These are phyloP conservation scores for Dasypolia templi DNA, from an alignment of 2,888 invertebrate genomes.

Conservation along the genomic window DNA sequence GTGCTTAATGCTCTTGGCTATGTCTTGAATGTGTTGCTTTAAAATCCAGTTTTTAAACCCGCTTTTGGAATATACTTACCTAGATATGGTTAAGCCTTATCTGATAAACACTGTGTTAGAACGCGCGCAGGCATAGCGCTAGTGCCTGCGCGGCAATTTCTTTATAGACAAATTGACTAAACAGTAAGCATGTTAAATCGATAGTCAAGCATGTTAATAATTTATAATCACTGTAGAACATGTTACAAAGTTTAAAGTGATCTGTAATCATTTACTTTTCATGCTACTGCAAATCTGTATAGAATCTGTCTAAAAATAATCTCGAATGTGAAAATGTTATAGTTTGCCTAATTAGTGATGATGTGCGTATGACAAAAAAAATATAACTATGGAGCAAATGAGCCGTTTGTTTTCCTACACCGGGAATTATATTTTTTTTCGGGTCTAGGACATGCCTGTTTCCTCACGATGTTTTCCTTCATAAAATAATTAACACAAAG, in stretches of 20 bases:
- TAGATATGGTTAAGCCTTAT: background rate
- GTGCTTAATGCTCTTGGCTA: slow-evolving; percentile 33
- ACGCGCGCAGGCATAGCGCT: slow-evolving; percentile 12
- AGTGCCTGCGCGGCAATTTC: slow-evolving; percentile 9
- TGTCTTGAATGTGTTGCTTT: slow-evolving; percentile 27
- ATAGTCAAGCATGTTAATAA: slow-evolving; percentile 31
- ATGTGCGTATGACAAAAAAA: slow-evolving; percentile 63
- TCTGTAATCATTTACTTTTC: slow-evolving; percentile 41
- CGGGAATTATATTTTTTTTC: no score
- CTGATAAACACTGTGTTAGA: slow-evolving; percentile 11
- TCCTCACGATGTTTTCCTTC: no score
- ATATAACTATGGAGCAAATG: slow-evolving; percentile 62
- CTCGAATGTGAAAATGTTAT: slow-evolving; percentile 46
- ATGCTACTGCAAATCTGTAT: slow-evolving; percentile 39
- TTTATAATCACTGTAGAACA: slow-evolving; percentile 31
- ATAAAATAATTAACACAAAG: no score
- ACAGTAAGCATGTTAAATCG: slow-evolving; percentile 34
- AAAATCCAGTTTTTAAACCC: slow-evolving; percentile 2
- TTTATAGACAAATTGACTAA: slow-evolving; percentile 21
- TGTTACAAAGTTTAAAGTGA: slow-evolving; percentile 31
- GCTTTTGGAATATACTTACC: slow-evolving; percentile 14
- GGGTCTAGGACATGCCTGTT: no score
- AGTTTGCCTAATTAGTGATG: slow-evolving; percentile 58
- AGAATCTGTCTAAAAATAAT: slow-evolving; percentile 43
- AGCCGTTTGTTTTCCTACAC: slow-evolving; percentile 38